Evolutionary conservation across 1,140 invertebrate genomes (phyloP), one percentile per base, ranked within the genome.

Genomic region (Phymastichus coffea): DNA sequence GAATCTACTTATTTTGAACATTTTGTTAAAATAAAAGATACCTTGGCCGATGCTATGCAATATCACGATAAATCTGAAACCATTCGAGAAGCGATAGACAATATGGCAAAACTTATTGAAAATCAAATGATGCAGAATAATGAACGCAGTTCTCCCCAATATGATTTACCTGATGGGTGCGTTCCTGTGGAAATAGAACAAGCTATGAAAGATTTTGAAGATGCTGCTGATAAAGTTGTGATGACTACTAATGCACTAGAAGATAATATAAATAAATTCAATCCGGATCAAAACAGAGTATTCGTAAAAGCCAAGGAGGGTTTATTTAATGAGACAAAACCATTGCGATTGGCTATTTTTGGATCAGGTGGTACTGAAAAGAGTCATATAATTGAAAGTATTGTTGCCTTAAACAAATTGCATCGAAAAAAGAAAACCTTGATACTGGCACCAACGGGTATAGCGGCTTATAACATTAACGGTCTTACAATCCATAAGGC

Each of bases 221-320:
- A 66, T 41, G 30, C 28, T 10, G 58, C 2, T 10, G 41, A 66
- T 44, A 64, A 61, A 54, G 38, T n/a, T 4, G 46, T n/a, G n/a
- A 12, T 40, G 51, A 67, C n/a, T 30, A 62, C 10, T 17, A 46
- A 15, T 38, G 66, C 62, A n/a, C 9, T 72, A 10, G 26, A 53
- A 14, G 19, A 67, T 20, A 67, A 70, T 57, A 66, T 70, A 28
- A 4, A 20, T 14, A 26, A 64, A 58, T 52, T 72, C 33, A 72
- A 74, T 62, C 10, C 4, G 2, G 70, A 73, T 64, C 67, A 72
- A 58, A 63, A 57, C 55, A 38, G 66, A 35, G 52, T 73, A 12
- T 69, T 67, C 56, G 53, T 69, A 58, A 49, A 59, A 57, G 61
- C 69, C 6, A 67, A 25, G 9, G 15, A n/a, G 35, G 35, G 55